Base-by-base conservation (phyloP, 2,113 vertebrate genomes). In the Leptosomus discolor region DNA sequence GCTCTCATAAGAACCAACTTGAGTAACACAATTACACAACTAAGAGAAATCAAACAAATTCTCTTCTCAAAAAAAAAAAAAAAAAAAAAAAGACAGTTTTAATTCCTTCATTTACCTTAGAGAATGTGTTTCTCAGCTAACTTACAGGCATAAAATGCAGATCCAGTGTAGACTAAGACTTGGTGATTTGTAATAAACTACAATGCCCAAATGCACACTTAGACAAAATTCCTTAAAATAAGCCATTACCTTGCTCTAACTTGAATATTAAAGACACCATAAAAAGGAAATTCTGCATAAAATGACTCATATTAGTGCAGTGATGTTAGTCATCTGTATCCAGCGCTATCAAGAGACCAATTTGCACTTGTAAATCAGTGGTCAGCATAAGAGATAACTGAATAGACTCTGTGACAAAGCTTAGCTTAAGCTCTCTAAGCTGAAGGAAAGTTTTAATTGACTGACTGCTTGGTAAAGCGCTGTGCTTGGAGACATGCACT, bases 201-300 rank as follows among this genome's bases (percentile, higher is more conserved):
- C 69, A 95, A 43, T 90, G 67, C 57, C 54, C 45, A 77, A 96
- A 92, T 93, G 45, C 36, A 82, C 50, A 56, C 12, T 68, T 43
- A 77, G 51, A 75, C 21, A 85, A 68, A 95, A 71, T 90, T 46
- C 61, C 82, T 85, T 88, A 93, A 94, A 96, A 74, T 75, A 92
- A 94, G 48, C 53, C 34, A 85, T 93, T 92, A 64, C 36, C 64
- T 70, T 96, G 9, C 57, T 91, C 36, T 48, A 89, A 20, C 20
- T 84, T 69, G 20, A 92, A 71, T 53, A 95, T 94, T 80, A 78
- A 95, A 79, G 65, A 50, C 9, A 87, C 37, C 46, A 56, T 78
- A 24, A 78, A 87, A 91, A 78, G 24, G 22, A 96, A 86, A n/a
- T 9, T 45, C 27, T 63, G 23, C 45, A 70, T 89, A 81, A 63